Base-by-base conservation (phyloP, 1,140 invertebrate species). In the Temnothorax longispinosus region DNA sequence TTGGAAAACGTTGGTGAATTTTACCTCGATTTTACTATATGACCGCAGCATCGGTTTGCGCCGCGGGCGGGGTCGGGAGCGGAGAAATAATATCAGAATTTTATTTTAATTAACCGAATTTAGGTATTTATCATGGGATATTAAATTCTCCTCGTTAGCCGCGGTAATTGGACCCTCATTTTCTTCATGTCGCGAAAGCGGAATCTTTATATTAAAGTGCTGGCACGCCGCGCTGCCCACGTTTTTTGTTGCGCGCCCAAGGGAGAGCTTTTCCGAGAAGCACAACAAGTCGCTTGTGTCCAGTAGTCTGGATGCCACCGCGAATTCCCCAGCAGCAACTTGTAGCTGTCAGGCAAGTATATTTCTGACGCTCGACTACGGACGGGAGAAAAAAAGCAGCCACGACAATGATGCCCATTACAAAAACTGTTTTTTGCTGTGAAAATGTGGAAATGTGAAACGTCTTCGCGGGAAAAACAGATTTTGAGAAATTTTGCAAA, bases 281-380 rank as follows among this genome's bases (percentile, higher is more conserved):
- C 18, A 82, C 78, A 80, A 80, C 76, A 82, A 82, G 67, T 84
- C 69, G 80, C 69, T 60, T 41, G 67, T 82, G 67, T 82, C 78
- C 67, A 50, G 54, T 27, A 32, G 47, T 44, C 65, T 71, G 13
- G 21, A 44, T 58, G 80, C 13, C 27, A 54, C 54, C 54, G 21
- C 54, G 35, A 84, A 84, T 84, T 72, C 13, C 54, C 52, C 80
- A 74, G 32, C 69, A 84, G 54, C 54, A 74, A 74, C 67, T 84
- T 84, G 80, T 84, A 60, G 80, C 80, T 84, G 69, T 84, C 80
- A 84, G 38, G 27, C 54, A 74, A 74, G 69, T 84, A 84, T 38
- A 74, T 84, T 74, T 60, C 54, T 50, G 18, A 74, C 67, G 27
- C 67, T 84, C 41, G 52, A 13, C 41, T 50, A 5, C 41, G n/a